Conservation (phyloP, 1,140 invertebrate species). For the Augochlora pura region DNA sequence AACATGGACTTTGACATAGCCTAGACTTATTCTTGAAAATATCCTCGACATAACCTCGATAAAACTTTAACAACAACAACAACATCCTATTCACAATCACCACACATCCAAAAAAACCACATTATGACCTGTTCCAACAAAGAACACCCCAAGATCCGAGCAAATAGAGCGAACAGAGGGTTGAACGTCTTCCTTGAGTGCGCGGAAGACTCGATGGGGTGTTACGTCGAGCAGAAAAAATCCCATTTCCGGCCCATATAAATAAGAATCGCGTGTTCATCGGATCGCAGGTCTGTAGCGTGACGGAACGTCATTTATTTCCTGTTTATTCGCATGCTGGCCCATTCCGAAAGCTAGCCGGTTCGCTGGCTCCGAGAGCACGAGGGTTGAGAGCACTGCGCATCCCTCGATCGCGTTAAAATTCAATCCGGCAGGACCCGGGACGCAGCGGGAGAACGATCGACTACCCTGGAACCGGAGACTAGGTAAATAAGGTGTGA, state of each 20-base stretch:
- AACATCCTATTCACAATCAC: no score
- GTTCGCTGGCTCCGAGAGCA: neutral
- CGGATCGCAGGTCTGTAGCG: neutral
- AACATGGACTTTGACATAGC: no score
- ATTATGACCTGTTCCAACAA: no score
- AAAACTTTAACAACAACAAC: no score
- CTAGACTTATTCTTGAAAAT: no score
- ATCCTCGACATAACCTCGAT: no score
- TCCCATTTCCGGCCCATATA: neutral
- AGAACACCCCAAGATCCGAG: no score
- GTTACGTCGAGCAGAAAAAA: neutral
- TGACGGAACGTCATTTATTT: conserved; percentile 14
- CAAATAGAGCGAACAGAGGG: no score
- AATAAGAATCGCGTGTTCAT: conserved; percentile 26
- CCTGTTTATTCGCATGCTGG: neutral
- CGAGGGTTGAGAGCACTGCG: neutral
- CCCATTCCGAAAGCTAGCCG: neutral
- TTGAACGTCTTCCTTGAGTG: no score
- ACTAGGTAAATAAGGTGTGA: conserved; percentile 63
- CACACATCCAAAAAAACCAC: no score
- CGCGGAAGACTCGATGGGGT: neutral
- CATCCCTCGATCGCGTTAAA: conserved; percentile 37
- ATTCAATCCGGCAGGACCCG: conserved; percentile 46
- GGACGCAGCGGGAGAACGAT: conserved; percentile 33
- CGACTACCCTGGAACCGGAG: conserved; percentile 23